Base-by-base conservation (phyloP, 2,888 invertebrate genomes). In the Petrophora chlorosata region DNA sequence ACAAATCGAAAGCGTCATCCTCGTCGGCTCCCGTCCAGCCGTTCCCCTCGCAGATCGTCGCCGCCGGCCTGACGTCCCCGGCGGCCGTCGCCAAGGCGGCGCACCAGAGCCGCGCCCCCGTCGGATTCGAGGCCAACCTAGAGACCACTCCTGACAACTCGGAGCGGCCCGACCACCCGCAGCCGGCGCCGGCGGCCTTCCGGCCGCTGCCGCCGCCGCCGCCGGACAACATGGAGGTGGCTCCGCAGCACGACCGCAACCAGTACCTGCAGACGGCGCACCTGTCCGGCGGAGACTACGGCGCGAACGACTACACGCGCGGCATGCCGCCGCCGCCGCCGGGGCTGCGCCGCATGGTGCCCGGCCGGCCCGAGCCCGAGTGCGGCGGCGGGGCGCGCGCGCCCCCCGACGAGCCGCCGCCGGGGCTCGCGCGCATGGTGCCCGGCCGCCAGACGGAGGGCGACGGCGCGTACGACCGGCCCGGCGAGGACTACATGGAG, bases 261-360 rank as follows among this genome's bases (percentile, higher is more conserved):
- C 94, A 95, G 74, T 95, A 95, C 74, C 80, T 95, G 48, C 95
- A 95, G 80, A 95, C 95, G 1, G 95, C 95, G 10, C 94, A 95
- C 67, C 79, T 95, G 33, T 94, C 94, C 1, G 92, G 92, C 61
- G 82, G 85, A 5, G 90, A 90, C 59, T 90, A 84, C 57, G 79
- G 77, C 7, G 89, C 86, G 53, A 90, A 90, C 3, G 85, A 89
- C 58, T 85, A 83, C 30, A 82, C 81, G 46, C 65, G 71, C 23
- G 83, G 86, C 46, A 82, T 91, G 53, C 93, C 93, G 0, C 93
- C 94, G 53, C 93, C 93, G 0, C 93, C 94, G 2, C 93, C 93
- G 0, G 94, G 94, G 0, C 68, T 94, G 5, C 92, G 93, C 8
- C 84, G 94, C 57, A 89, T 94, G 87, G 94, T 94, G 2, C 85